Evolutionary conservation across 2,113 vertebrate genomes (phyloP).

Genomic region (Panthera tigris): DNA sequence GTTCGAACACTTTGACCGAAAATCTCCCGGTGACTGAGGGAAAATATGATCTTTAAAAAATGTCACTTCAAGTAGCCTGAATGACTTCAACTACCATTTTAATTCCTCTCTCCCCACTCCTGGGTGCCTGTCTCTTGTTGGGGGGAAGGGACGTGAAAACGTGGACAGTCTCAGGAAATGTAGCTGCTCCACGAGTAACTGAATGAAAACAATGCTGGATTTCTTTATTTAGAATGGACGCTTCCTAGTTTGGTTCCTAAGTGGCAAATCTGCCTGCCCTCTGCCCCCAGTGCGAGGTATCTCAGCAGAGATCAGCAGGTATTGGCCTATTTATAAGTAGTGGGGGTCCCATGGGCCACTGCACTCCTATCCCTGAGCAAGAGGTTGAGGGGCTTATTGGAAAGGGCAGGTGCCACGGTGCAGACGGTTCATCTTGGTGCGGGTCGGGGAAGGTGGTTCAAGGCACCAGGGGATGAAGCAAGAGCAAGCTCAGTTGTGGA

Average conservation of each 20-base stretch:
- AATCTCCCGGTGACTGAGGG: not conserved
- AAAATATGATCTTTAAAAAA: conserved; percentile 38
- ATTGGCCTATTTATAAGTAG: not conserved
- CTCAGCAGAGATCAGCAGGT: conserved; percentile 26
- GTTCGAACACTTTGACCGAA: conserved; percentile 19
- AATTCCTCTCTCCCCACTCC: not conserved
- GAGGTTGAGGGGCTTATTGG: not conserved
- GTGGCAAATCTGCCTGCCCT: not conserved
- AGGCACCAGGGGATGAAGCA: not conserved
- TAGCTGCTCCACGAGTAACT: conserved; percentile 38
- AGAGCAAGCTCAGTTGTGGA: not conserved
- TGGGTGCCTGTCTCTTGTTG: not conserved
- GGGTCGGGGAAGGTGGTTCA: not conserved
- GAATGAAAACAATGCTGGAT: conserved; percentile 48
- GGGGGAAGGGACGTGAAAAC: not conserved
- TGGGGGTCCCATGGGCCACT: not conserved
- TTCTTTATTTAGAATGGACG: conserved; percentile 55
- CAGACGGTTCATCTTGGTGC: not conserved
- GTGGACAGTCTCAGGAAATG: not conserved
- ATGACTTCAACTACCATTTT: not conserved
- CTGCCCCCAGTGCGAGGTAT: not conserved
- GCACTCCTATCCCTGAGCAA: not conserved
- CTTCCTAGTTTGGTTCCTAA: conserved; percentile 40
- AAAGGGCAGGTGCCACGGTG: not conserved
- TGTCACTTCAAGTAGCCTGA: not conserved